Base-by-base conservation (phyloP, 2,113 vertebrate species). In the Erythrocercus mccallii region DNA sequence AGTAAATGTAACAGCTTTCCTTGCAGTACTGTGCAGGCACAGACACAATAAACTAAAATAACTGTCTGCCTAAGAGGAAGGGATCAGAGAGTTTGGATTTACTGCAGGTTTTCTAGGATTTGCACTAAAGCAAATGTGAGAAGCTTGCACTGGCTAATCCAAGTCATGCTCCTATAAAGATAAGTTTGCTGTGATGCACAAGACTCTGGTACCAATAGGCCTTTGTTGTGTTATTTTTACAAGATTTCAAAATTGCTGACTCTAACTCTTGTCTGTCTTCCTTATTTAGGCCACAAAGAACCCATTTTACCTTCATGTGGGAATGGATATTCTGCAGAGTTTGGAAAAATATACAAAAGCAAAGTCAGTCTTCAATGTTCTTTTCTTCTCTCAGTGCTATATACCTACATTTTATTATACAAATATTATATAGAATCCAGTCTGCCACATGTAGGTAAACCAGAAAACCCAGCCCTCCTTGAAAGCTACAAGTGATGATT, bases 311-410 rank as follows among this genome's bases (percentile, higher is more conserved):
- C 98, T 99, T 78, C 99, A 99, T 42, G 99, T 99, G 65, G 99
- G 99, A 94, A 99, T 99, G 99, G 99, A 99, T 96, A 99, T 99
- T 95, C 98, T 99, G 72, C 98, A 99, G 97, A 99, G 99, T 94
- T 98, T 99, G 97, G 99, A 99, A 95, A 99, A 99, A 96, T 98
- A 99, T 93, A 98, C 99, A 95, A 99, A 99, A 99, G 99, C 98
- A 95, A 99, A 99, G 99, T 99, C 66, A 95, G 98, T 97, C 56
- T 92, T 76, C 60, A 57, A 7, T 70, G 51, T 91, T 95, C 47
- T 83, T 92, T 95, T 58, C 47, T 74, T 93, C 64, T 81, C 38
- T 91, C 40, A 35, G 44, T 92, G 28, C 47, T 93, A 5, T 83
- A 17, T 58, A 38, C 6, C 1, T 83, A 19, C 3, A 31, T 87